phyloP scores from a whole-genome alignment of 2,113 vertebrate genomes.

The Anoura caudifer region DNA sequence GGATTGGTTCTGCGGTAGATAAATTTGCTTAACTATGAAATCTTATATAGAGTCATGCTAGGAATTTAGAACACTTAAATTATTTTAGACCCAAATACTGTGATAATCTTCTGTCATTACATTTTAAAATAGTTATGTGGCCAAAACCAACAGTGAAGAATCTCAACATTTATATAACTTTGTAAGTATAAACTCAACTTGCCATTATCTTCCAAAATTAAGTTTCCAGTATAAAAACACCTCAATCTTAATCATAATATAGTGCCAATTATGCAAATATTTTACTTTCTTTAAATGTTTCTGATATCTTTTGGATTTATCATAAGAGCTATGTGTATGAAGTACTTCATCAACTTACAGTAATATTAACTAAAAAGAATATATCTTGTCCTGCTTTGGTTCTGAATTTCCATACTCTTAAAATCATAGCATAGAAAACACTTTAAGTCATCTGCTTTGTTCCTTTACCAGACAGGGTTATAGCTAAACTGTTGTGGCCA shows the following conservation, averaged over 20 bases:
- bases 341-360: background rate
- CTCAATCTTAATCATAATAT: background rate
- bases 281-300: background rate
- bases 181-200: background rate
- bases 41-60: background rate
- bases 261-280: background rate
- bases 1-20: background rate
- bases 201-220: background rate
- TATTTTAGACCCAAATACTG: background rate
- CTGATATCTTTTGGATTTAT: background rate
- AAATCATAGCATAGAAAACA: background rate
- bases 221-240: background rate
- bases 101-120: background rate
- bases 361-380: background rate
- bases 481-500: slow-evolving; percentile 36
- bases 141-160: background rate
- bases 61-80: background rate
- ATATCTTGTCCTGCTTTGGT: background rate
- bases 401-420: background rate
- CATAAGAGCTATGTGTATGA: background rate
- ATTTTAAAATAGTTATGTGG: background rate
- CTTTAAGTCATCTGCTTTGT: background rate
- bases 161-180: background rate
- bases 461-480: slow-evolving; percentile 2
- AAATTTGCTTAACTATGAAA: background rate